Evolutionary conservation across 2,797 vertebrate genomes (phyloP).

Genomic region (Siniperca obscura): DNA sequence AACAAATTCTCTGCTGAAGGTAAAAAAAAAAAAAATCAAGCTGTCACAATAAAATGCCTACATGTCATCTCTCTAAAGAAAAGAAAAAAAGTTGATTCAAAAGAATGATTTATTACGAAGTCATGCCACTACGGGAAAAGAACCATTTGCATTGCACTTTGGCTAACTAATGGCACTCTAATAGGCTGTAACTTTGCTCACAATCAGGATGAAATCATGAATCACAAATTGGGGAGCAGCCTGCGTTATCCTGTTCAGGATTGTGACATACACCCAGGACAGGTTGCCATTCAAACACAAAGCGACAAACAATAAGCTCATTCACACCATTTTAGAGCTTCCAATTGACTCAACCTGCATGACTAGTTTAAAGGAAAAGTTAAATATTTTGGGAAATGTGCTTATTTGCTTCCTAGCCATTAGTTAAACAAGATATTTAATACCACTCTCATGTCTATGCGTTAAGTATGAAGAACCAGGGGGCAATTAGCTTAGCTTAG

Average conservation of each 20-base stretch:
- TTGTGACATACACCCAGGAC: neutral
- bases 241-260: neutral
- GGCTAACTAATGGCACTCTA: conserved; percentile 25
- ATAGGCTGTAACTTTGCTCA: conserved; percentile 1
- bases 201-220: conserved; percentile 5
- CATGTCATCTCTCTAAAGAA: neutral
- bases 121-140: neutral
- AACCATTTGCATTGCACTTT: conserved; percentile 20
- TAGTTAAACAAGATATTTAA: neutral
- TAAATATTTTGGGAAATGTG: neutral
- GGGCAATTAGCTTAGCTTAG: neutral
- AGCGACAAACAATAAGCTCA: neutral
- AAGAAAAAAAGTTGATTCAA: conserved; percentile 25
- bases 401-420: neutral
- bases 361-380: neutral
- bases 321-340: neutral
- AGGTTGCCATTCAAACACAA: neutral
- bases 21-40: conserved; percentile 54
- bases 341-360: neutral
- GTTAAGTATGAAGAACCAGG: neutral
- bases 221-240: neutral
- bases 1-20: conserved; percentile 47
- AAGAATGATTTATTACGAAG: conserved; percentile 37
- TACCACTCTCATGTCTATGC: neutral
- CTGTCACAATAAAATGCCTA: conserved; percentile 43